Evolutionary conservation across 2,113 vertebrate species (phyloP), one percentile per base, ranked within the genome.

Genomic region (Gymnogyps californianus): DNA sequence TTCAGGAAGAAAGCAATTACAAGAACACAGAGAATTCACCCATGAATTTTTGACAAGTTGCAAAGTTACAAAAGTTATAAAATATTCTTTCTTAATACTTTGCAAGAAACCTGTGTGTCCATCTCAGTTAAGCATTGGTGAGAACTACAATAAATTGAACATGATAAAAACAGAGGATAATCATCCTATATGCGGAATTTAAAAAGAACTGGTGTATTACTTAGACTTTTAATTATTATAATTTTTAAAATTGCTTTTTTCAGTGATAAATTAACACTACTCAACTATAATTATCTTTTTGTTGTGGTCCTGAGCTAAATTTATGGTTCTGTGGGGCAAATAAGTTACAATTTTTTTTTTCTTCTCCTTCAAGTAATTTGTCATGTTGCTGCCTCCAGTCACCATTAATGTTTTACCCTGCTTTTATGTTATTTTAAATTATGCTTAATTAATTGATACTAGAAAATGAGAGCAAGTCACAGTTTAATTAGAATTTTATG

Each of bases 381-480:
- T 89, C 83, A 22, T 71, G 24, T 90, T 81, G 58, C 58, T 91
- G 75, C 65, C 40, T 83, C 54, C 31, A 88, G 74, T 82, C 42
- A 74, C 44, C 24, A 22, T 77, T 89, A 87, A 69, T 75, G 15
- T 90, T 96, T 93, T 72, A 69, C 32, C 26, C 67, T 86, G 36
- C 59, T 91, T 89, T 93, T 88, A 81, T 77, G 71, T 89, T 89
- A 64, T 36, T 90, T 89, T 81, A 89, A 90, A 96, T 94, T 93
- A 62, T 54, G 19, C 49, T 83, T 95, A 40, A 85, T 95, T 88
- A 91, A 72, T 83, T 91, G 52, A 59, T 87, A 71, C 16, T 72
- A 58, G 72, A 87, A 93, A 96, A 94, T 77, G 71, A 91, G 93
- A 89, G 22, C 78, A 90, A 91, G 25, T 83, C 51, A 75, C 38